phyloP scores from a whole-genome alignment of 2,113 vertebrate species.

The Megaceryle maxima region DNA sequence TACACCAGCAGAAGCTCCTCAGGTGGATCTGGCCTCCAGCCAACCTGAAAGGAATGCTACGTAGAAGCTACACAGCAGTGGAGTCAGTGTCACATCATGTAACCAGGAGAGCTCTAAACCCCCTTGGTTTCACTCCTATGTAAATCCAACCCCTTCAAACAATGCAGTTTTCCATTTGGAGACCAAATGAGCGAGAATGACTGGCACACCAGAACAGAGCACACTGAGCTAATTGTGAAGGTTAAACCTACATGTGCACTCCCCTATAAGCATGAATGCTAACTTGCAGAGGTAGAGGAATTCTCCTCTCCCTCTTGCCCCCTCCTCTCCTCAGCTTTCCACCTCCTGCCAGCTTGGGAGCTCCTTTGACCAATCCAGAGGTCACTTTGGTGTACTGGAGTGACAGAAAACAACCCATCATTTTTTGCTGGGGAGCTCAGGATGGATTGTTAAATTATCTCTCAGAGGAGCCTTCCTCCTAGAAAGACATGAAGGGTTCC shows the following conservation, averaged over 20 bases:
- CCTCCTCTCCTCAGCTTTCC: not conserved
- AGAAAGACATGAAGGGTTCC: not conserved
- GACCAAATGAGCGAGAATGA: not conserved
- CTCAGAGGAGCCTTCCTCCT: not conserved
- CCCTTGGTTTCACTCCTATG: rapidly evolving
- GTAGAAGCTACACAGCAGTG: rapidly evolving
- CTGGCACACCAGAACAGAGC: not conserved
- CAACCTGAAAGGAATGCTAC: not conserved
- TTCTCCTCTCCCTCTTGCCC: not conserved
- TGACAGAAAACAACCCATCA: not conserved
- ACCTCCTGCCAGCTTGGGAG: not conserved
- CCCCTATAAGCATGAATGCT: not conserved
- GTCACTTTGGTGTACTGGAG: not conserved
- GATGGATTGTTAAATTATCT: not conserved
- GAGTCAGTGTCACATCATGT: not conserved
- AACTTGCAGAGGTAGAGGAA: not conserved
- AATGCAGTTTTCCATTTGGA: not conserved
- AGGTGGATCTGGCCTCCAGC: not conserved
- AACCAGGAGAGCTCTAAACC: not conserved
- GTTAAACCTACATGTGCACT: not conserved
- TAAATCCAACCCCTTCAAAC: not conserved
- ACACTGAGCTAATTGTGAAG: not conserved
- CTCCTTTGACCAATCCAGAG: not conserved
- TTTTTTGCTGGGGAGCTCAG: not conserved
- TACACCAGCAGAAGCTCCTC: not conserved